Conservation (phyloP, 2,888 invertebrate species). For the Coenonympha arcania region DNA sequence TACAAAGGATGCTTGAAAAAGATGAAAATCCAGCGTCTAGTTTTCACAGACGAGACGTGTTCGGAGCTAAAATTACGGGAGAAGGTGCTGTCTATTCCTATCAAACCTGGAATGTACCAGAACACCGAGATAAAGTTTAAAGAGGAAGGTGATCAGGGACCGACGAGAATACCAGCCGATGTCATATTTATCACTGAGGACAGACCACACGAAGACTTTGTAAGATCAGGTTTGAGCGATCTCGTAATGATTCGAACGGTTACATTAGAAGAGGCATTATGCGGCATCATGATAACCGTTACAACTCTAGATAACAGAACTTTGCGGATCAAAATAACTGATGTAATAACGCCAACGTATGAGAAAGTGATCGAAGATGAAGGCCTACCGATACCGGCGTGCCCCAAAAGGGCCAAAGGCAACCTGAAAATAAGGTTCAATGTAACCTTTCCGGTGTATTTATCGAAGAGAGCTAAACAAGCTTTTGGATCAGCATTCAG, state of each 20-base stretch:
- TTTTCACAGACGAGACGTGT: conserved; percentile 77
- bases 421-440: conserved; percentile 80
- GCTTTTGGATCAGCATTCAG: conserved; percentile 60
- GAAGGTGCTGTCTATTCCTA: conserved; percentile 82
- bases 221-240: conserved; percentile 77
- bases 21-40: conserved; percentile 84
- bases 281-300: conserved; percentile 78
- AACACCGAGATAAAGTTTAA: conserved; percentile 83
- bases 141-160: conserved; percentile 86
- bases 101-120: conserved; percentile 82
- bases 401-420: conserved; percentile 76
- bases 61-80: conserved; percentile 77
- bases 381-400: conserved; percentile 80
- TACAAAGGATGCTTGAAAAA: conserved; percentile 86
- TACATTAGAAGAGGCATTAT: conserved; percentile 79
- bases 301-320: conserved; percentile 80
- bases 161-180: conserved; percentile 82
- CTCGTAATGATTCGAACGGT: conserved; percentile 76
- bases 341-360: conserved; percentile 80
- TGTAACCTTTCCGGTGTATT: conserved; percentile 55
- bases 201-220: conserved; percentile 78
- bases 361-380: conserved; percentile 80
- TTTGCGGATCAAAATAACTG: conserved; percentile 79
- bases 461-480: conserved; percentile 60
- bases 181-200: conserved; percentile 83